These are phyloP conservation scores for Desmodus rotundus DNA, from an alignment of 2,113 vertebrate species.

Conservation along the genomic window DNA sequence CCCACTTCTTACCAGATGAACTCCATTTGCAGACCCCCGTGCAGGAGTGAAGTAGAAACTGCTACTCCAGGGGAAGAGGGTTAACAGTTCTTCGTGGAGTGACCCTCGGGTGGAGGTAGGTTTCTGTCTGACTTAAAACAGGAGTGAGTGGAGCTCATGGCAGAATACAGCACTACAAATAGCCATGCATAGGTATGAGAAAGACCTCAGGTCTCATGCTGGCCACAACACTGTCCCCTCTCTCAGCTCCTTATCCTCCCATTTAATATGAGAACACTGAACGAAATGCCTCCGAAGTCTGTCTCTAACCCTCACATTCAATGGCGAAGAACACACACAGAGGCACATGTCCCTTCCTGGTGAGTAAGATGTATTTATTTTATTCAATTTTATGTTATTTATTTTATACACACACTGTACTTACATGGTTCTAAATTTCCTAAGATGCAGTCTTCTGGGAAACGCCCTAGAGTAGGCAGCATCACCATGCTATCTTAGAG, in stretches of 20 bases:
- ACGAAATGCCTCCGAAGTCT: not conserved
- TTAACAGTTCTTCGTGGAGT: not conserved
- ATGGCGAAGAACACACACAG: not conserved
- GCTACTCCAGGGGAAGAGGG: not conserved
- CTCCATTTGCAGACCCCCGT: not conserved
- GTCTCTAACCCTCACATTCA: not conserved
- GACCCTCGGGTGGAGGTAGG: not conserved
- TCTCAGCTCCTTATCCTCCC: not conserved
- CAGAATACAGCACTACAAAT: not conserved
- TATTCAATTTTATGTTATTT: not conserved
- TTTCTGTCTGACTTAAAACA: not conserved
- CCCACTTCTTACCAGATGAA: not conserved
- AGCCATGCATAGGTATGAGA: not conserved
- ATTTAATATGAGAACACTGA: not conserved
- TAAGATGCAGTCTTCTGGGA: not conserved
- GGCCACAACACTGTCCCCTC: not conserved
- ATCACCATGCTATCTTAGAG: not conserved
- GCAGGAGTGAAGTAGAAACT: not conserved
- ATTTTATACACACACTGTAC: not conserved
- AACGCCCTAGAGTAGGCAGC: not conserved
- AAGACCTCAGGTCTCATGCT: not conserved
- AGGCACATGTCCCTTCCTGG: not conserved
- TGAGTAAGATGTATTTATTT: not conserved
- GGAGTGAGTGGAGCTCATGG: not conserved
- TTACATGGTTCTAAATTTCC: not conserved